phyloP scores from a whole-genome alignment of 2,113 vertebrate genomes.

The Dromiciops gliroides region DNA sequence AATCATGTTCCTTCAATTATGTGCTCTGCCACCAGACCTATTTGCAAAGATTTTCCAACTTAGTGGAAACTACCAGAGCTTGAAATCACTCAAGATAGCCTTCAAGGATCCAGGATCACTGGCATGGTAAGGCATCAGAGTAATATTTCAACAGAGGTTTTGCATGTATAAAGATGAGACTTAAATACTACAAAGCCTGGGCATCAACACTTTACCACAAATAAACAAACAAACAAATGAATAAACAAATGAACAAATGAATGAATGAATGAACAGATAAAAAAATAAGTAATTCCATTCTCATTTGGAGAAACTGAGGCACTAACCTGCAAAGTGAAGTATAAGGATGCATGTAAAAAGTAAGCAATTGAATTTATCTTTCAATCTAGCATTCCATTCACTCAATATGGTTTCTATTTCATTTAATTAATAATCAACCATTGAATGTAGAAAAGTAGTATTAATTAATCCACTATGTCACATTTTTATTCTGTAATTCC shows the following conservation, averaged over 20 bases:
- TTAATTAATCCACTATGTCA: background rate
- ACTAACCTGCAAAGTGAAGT: background rate
- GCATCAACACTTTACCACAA: background rate
- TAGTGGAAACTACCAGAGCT: background rate
- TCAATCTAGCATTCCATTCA: background rate
- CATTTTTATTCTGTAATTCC: background rate
- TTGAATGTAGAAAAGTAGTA: background rate
- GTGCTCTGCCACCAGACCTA: background rate
- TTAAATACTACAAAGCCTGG: background rate
- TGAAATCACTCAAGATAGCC: background rate
- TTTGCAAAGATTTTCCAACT: background rate
- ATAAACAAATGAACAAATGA: too few species aligned
- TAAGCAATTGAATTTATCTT: background rate
- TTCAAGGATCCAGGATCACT: background rate
- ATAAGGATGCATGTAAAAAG: background rate
- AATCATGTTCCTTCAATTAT: background rate
- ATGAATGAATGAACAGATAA: too few species aligned
- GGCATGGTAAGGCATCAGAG: background rate
- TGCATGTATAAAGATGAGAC: background rate
- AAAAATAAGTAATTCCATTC: too few species aligned
- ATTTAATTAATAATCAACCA: background rate
- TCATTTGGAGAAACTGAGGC: background rate
- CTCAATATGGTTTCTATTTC: background rate
- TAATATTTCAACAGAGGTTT: background rate
- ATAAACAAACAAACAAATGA: too few species aligned